These are phyloP conservation scores for Vulpes lagopus DNA, from an alignment of 2,113 vertebrate species.

Conservation along the genomic window DNA sequence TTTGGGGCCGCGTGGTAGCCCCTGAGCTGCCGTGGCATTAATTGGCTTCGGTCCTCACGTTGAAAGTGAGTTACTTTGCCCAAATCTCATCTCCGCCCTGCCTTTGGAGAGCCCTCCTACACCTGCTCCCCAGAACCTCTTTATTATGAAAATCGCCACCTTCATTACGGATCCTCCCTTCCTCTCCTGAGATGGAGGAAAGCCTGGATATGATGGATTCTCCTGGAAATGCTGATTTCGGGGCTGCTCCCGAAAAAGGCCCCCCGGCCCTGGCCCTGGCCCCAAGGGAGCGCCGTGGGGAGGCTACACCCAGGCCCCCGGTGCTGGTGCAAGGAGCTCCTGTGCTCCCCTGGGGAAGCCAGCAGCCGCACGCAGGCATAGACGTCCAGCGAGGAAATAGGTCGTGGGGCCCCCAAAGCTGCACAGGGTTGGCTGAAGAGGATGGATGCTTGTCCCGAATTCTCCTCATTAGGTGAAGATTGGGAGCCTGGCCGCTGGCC, in stretches of 20 bases:
- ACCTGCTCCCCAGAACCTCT: background rate
- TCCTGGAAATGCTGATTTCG: background rate
- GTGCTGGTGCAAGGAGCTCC: rapidly evolving
- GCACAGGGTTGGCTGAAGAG: rapidly evolving
- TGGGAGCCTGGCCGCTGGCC: rapidly evolving
- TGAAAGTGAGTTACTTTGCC: background rate
- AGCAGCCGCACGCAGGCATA: rapidly evolving
- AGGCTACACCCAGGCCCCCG: background rate
- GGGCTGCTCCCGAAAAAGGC: background rate
- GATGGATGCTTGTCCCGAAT: rapidly evolving
- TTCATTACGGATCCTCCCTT: rapidly evolving
- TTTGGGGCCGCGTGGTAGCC: background rate
- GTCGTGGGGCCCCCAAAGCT: rapidly evolving
- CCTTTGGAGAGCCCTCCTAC: background rate
- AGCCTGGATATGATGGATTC: rapidly evolving
- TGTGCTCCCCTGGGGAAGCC: background rate
- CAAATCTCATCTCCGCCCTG: background rate
- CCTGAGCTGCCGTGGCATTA: background rate
- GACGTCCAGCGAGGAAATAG: rapidly evolving
- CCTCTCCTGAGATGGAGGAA: rapidly evolving
- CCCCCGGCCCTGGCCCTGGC: rapidly evolving
- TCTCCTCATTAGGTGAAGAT: background rate
- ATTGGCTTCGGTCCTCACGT: background rate
- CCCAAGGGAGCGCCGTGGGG: rapidly evolving
- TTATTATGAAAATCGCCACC: background rate